Evolutionary conservation across 2,888 invertebrate genomes (phyloP), one percentile per base, ranked within the genome.

Genomic region (Ornithoptera priamus): DNA sequence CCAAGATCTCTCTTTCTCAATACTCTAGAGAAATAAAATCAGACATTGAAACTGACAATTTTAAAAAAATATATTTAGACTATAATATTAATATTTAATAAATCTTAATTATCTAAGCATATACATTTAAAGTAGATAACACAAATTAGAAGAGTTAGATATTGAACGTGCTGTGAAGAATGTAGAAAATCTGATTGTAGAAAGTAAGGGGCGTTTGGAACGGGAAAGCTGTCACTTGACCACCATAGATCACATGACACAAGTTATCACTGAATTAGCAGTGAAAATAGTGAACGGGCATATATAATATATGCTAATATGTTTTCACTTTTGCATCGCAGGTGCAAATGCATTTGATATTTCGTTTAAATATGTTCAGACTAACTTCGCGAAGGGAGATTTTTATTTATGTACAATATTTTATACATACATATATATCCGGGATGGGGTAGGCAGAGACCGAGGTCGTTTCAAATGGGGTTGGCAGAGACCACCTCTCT

Each of bases 191-290:
- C 39, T 59, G 68, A 46, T 24, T 2, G 63, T 64, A 62, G 68
- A 68, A 68, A 68, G 68, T 59, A 50, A 59, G 30, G 63, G 64
- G 8, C 8, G 36, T 53, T 50, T 50, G 46, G 68, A 57, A 39
- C 57, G 57, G 65, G 65, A 68, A 68, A 68, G 68, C 68, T 59
- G 63, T 63, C 63, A 65, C 59, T 30, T 66, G 24, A 46, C 18
- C 42, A 3, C 53, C 53, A 36, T 56, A 53, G 56, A 17, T 67
- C 61, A 61, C 56, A 39, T 56, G 61, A 62, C 24, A 22, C 67
- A 53, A 56, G 61, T 67, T 67, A 67, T 62, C 67, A 62, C 53
- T 36, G 67, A 60, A 66, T 66, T 62, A 67, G 62, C 61, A 56
- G 61, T 62, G 62, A 56, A 67, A 67, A 62, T 56, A 39, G 53